These are phyloP conservation scores for Thysanoteuthis rhombus DNA, from an alignment of 2,888 invertebrate species.

Conservation along the genomic window DNA sequence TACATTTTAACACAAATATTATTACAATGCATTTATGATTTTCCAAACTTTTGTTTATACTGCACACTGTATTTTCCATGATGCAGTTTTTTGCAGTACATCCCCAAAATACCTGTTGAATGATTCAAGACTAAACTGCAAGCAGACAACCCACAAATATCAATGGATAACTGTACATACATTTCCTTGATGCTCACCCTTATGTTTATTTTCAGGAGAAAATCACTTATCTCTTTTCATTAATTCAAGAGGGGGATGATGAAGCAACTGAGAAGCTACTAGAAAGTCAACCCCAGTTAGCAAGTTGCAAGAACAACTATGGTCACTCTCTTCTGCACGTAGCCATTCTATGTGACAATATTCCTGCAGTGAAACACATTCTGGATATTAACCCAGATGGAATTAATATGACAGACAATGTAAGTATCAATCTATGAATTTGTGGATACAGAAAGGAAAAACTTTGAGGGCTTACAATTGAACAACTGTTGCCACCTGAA, in stretches of 20 bases:
- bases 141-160: too few relatives aligned
- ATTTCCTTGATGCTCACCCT: not conserved
- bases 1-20: too few relatives aligned
- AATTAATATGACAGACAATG: constrained; percentile 53
- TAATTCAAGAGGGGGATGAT: constrained; percentile 43
- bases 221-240: constrained; percentile 42
- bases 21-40: too few relatives aligned
- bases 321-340: constrained; percentile 53
- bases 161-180: too few relatives aligned
- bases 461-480: too few relatives aligned
- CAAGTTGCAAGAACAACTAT: constrained; percentile 43
- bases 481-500: too few relatives aligned
- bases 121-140: too few relatives aligned
- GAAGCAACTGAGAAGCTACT: constrained; percentile 44
- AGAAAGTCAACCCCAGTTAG: constrained; percentile 43
- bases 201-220: constrained; percentile 41
- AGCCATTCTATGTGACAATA: constrained; percentile 49
- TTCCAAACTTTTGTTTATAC: too few relatives aligned
- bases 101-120: too few relatives aligned
- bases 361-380: constrained; percentile 47
- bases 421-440: constrained; percentile 40
- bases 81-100: too few relatives aligned
- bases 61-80: too few relatives aligned
- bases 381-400: constrained; percentile 44
- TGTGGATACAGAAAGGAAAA: too few relatives aligned